Conservation (phyloP, 2,797 vertebrate species). For the Anguilla pacifica region DNA sequence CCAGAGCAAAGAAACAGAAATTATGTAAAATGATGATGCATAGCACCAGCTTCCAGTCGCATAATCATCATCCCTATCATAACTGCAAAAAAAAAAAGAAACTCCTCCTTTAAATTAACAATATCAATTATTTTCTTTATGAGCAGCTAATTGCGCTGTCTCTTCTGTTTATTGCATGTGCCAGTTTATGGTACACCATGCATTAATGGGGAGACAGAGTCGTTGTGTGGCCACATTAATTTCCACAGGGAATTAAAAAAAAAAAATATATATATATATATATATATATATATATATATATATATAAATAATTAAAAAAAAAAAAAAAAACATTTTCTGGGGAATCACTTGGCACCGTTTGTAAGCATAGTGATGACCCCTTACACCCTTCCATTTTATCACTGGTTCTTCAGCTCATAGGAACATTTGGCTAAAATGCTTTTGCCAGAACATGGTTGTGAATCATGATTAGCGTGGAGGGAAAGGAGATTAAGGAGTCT, state of each 20-base stretch:
- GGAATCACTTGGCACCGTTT: not conserved
- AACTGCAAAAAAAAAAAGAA: not conserved
- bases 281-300: not conserved
- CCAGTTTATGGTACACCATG: not conserved
- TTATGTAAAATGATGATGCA: not conserved
- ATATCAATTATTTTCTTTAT: constrained; percentile 1
- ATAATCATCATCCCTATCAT: not conserved
- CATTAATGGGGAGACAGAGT: not conserved
- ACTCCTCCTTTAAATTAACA: not conserved
- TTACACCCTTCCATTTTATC: not conserved
- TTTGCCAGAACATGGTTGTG: not conserved
- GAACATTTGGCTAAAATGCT: not conserved
- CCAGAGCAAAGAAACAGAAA: not conserved
- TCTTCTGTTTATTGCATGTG: not conserved
- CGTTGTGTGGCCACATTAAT: not conserved
- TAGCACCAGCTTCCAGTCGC: not conserved
- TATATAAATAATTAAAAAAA: not conserved
- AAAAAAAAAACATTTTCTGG: not conserved
- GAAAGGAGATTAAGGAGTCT: not conserved
- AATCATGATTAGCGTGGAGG: not conserved
- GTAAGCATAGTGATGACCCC: not conserved
- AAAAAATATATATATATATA: not conserved
- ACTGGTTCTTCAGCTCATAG: not conserved
- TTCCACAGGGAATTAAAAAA: not conserved
- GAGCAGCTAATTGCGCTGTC: not conserved